Base-by-base conservation (phyloP, 2,113 vertebrate species). In the Ctenomys sociabilis region DNA sequence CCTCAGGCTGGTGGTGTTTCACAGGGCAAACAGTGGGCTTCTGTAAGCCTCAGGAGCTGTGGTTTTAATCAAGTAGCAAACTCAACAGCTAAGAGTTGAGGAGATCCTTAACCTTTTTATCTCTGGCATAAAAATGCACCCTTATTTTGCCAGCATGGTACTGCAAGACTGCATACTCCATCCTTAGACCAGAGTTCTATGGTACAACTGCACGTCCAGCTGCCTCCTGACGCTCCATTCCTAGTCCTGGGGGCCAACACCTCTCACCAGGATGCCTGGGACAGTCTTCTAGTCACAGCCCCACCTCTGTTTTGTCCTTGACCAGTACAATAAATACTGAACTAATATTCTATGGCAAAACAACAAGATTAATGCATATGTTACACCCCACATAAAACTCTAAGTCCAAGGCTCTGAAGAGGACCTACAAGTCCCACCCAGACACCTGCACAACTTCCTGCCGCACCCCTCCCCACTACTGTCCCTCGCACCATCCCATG, bases 131-230 rank as follows among this genome's bases (percentile, higher is more conserved):
- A 78, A 77, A 78, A 49, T 78, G 30, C 30, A 45, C 43, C 61
- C 43, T 0, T 5, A 35, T 7, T 57, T 54, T 17, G 54, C 3
- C 40, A 3, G 17, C 10, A 2, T 0, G 6, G 64, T 10, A 14
- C 45, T 32, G 0, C 1, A 5, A 35, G 75, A 43, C 26, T 22
- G 28, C 35, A 30, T 0, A 0, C 28, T n/a, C 45, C 1, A 45
- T 4, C 49, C 54, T 78, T n/a, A 22, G 37, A 49, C 0, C 1
- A 3, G 59, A 30, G 40, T 43, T 63, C 81, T 63, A 75, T 32
- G 72, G 43, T 4, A 5, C 64, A 26, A 35, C 4, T n/a, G n/a
- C 24, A 0, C 5, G 24, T 49, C 45, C 59, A 7, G 52, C 40
- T 82, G 35, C 63, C 43, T 85, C 57, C 70, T 11, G 13, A 37